phyloP scores from a whole-genome alignment of 2,113 vertebrate genomes.

The Toxostoma redivivum region DNA sequence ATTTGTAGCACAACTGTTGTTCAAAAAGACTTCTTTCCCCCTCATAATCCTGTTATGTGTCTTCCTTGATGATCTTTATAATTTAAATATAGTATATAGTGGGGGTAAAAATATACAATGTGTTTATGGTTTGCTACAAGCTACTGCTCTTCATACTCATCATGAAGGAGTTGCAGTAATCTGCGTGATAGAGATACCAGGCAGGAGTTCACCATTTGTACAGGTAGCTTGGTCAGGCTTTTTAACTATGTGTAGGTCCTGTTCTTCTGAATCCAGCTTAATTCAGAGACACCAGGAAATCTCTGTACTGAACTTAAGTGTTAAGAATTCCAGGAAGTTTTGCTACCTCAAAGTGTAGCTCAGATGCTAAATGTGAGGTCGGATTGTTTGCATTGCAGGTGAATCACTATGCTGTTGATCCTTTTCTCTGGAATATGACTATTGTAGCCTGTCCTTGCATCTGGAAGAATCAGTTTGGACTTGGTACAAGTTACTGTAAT shows the following conservation, averaged over 20 bases:
- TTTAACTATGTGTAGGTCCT: not conserved
- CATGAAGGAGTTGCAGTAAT: not conserved
- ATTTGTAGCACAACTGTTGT: not conserved
- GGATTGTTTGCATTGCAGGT: not conserved
- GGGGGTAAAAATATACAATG: not conserved
- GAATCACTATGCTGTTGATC: not conserved
- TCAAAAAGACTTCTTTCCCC: not conserved
- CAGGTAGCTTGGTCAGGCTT: not conserved
- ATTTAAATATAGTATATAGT: not conserved
- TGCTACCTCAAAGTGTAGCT: not conserved
- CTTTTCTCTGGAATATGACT: not conserved
- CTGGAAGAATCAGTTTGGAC: not conserved
- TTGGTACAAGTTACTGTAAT: not conserved
- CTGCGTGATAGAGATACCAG: not conserved
- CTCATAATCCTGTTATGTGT: not conserved
- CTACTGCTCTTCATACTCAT: not conserved
- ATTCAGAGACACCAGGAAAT: not conserved
- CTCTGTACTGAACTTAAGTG: not conserved
- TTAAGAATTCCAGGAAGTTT: not conserved
- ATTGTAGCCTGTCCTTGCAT: not conserved
- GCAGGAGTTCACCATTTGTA: not conserved
- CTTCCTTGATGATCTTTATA: not conserved
- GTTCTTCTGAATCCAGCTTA: not conserved
- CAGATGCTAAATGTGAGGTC: not conserved
- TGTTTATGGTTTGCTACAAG: not conserved